These are phyloP conservation scores for Colletes latitarsis DNA, from an alignment of 1,140 invertebrate species.

Conservation along the genomic window DNA sequence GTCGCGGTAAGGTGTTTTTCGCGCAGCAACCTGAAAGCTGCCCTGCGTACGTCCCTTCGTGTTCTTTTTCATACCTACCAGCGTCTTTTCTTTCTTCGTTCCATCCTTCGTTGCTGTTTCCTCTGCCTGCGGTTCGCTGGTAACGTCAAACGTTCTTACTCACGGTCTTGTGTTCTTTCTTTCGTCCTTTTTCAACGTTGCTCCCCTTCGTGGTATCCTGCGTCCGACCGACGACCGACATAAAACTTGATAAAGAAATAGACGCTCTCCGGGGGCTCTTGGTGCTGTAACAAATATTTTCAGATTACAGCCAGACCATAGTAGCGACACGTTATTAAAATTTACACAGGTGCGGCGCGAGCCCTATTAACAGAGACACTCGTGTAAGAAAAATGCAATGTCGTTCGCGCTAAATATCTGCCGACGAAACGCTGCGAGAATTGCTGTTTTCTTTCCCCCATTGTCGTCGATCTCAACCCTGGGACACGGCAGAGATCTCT, in stretches of 20 bases:
- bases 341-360: slow-evolving; percentile 47
- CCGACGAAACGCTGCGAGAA: slow-evolving; percentile 7
- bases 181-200: slow-evolving; percentile 5
- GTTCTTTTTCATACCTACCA: slow-evolving; percentile 18
- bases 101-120: not conserved
- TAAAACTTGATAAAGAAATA: slow-evolving; percentile 68
- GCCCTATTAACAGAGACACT: slow-evolving; percentile 50
- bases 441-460: not conserved
- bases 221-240: slow-evolving; percentile 49
- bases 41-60: slow-evolving; percentile 22
- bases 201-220: slow-evolving; percentile 21
- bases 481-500: not conserved
- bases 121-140: not conserved
- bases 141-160: slow-evolving; percentile 42
- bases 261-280: slow-evolving; percentile 53
- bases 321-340: slow-evolving; percentile 57
- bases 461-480: slow-evolving; percentile 25
- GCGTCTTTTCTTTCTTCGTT: slow-evolving; percentile 18
- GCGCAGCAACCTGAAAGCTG: slow-evolving; percentile 47
- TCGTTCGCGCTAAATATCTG: slow-evolving; percentile 28
- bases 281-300: slow-evolving; percentile 64
- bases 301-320: slow-evolving; percentile 45
- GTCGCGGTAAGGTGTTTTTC: slow-evolving; percentile 37
- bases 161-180: slow-evolving; percentile 16
- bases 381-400: slow-evolving; percentile 1